Evolutionary conservation across 2,888 invertebrate species (phyloP), one percentile per base, ranked within the genome.

Genomic region (Harpalus rufipes): DNA sequence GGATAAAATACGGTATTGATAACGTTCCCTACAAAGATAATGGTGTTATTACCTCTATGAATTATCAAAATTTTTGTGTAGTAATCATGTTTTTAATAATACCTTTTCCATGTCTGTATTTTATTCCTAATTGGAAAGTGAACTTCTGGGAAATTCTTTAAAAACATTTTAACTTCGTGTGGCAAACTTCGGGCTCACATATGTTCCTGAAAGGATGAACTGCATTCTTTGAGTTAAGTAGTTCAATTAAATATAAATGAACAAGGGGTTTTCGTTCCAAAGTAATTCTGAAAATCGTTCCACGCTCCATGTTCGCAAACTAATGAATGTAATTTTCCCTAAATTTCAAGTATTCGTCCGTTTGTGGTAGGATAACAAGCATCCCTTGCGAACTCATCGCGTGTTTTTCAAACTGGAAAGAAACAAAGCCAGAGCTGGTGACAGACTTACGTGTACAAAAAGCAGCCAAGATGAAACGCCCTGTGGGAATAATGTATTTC

Each of bases 401-500:
- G 18, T 78, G 58, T 78, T 78, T 58, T 58, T 58, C 21, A 51
- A 51, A 72, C 14, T n/a, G 41, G 76, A 76, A 76, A 58, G 78
- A 56, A 78, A 78, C 78, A 78, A 58, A 78, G 58, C 58, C 25
- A 6, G 18, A 18, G 39, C 4, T 51, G 76, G 78, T 78, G 58
- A 78, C 58, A 78, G 78, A 76, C 76, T 76, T 76, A 51, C 76
- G 51, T 76, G 44, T 12, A 76, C 18, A 76, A 78, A 78, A 72
- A 78, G 12, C 78, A 39, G 39, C 44, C n/a, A 58, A 56, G 78
- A 78, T 78, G 58, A 58, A 74, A 56, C 58, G 78, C 58, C 58
- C 32, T 21, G 10, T 58, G 78, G 78, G 78, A 58, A 78, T 78
- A 78, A 78, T 78, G 78, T 58, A 58, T 78, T 78, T 78, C 78